phyloP scores from a whole-genome alignment of 1,140 invertebrate genomes.

The Hylaeus volcanicus region DNA sequence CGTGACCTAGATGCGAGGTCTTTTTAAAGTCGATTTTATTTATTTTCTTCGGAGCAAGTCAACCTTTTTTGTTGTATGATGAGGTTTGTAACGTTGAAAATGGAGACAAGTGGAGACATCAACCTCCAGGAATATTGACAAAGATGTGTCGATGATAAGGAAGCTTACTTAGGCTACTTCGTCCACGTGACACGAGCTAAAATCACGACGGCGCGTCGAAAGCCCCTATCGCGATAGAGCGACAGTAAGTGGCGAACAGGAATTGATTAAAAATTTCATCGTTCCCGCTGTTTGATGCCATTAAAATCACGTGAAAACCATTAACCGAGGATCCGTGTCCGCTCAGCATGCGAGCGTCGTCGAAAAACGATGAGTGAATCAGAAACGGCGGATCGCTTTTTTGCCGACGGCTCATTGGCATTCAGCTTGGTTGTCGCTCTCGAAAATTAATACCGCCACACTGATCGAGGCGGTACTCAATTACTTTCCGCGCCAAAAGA shows the following conservation, averaged over 20 bases:
- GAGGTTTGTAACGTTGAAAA: no score
- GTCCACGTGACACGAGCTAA: no score
- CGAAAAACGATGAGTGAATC: constrained; percentile 21
- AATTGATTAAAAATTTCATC: not conserved
- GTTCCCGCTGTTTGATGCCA: not conserved
- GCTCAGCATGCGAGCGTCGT: not conserved
- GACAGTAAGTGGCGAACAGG: not conserved
- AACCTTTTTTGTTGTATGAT: no score
- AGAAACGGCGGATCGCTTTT: constrained; percentile 22
- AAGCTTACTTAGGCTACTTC: no score
- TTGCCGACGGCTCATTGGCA: constrained; percentile 38
- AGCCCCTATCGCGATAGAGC: no score
- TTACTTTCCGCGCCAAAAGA: constrained; percentile 7
- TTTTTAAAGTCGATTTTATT: no score
- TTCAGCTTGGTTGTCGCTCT: constrained; percentile 22
- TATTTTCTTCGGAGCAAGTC: no score
- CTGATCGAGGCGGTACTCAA: constrained; percentile 18
- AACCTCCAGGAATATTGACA: no score
- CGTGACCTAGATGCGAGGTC: no score
- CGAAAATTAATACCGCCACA: constrained; percentile 41
- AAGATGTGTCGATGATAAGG: no score
- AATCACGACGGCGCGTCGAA: no score
- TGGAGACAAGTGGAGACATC: no score
- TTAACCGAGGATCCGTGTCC: not conserved
- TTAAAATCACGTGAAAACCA: constrained; percentile 7